Base-by-base conservation (phyloP, 2,113 vertebrate species). In the Alectura lathami region DNA sequence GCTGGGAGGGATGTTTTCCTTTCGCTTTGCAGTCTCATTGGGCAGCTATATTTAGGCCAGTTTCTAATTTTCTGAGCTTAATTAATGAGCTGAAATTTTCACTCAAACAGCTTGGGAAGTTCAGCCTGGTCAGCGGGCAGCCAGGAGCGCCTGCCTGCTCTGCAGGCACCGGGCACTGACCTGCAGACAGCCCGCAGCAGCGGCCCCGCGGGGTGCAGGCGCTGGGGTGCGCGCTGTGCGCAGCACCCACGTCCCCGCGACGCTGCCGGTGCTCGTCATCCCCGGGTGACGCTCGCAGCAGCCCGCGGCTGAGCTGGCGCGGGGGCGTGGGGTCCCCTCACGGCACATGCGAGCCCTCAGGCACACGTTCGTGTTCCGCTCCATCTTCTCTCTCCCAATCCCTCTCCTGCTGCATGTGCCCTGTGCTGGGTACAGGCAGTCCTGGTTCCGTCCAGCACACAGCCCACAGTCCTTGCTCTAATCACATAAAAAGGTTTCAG, bases 281-380 rank as follows among this genome's bases (percentile, higher is more conserved):
- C 47, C 4, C 0, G 9, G 59, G 69, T 3, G 2, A 83, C 14
- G 1, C 14, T 12, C 51, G 9, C 70, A 27, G 29, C 13, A 0
- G 0, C 0, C 11, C 67, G 38, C 6, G 1, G 36, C 14, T 9
- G 1, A 2, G 11, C 62, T 2, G 0, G 1, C 50, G 3, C 0
- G 15, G 78, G 51, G 3, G 3, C 7, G 0, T 1, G 1, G 3
- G 14, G 3, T 8, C 7, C 45, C 54, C 50, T 23, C 38, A 0
- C 30, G 9, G 59, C 29, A 1, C 0, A 0, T 0, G 1, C 0
- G 43, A 91, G 24, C 67, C 76, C 4, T 22, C 7, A 27, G 42
- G 40, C 36, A 51, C 24, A 20, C 5, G 0, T 1, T 18, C n/a
- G 45, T 24, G 13, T 36, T 21, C 8, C 38, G 9, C 7, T 4